phyloP scores from a whole-genome alignment of 2,797 vertebrate genomes.

The Ispidina picta region DNA sequence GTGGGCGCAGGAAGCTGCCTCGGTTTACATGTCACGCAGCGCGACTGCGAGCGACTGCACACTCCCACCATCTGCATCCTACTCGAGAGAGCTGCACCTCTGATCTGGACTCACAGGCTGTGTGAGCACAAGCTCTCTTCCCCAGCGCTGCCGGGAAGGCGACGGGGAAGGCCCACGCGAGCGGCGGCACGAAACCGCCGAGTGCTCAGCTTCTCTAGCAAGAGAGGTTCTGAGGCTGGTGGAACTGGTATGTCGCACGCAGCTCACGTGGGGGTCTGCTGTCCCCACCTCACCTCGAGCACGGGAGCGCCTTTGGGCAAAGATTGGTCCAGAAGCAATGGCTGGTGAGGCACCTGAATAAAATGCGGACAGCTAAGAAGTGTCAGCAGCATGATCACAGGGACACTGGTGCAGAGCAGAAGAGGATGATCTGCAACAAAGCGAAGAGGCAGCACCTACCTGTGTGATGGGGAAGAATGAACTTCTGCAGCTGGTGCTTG shows the following conservation, averaged over 20 bases:
- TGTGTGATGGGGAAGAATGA: not conserved
- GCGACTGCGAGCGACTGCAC: not conserved
- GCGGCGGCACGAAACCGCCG: not conserved
- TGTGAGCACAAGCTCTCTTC: not conserved
- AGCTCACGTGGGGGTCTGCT: not conserved
- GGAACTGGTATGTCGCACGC: not conserved
- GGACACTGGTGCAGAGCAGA: not conserved
- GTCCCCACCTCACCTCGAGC: not conserved
- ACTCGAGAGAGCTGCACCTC: not conserved
- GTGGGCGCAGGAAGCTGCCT: constrained; percentile 66
- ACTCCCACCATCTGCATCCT: constrained; percentile 60
- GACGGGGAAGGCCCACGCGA: not conserved
- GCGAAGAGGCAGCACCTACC: not conserved
- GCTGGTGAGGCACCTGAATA: not conserved
- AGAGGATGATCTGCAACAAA: not conserved
- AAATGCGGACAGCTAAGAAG: not conserved
- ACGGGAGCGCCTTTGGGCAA: not conserved
- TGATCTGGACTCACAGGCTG: not conserved
- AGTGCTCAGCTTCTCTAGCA: not conserved
- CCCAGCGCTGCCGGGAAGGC: constrained; percentile 3
- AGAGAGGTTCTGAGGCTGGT: not conserved
- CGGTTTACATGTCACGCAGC: constrained; percentile 44
- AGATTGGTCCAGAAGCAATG: not conserved
- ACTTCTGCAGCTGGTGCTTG: not conserved
- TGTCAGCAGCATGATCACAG: not conserved